Percentiles rank a stretch among this genome's conserved stretches.
Conservation (phyloP, 2,113 vertebrate species). For the Budorcas taxicolor region DNA sequence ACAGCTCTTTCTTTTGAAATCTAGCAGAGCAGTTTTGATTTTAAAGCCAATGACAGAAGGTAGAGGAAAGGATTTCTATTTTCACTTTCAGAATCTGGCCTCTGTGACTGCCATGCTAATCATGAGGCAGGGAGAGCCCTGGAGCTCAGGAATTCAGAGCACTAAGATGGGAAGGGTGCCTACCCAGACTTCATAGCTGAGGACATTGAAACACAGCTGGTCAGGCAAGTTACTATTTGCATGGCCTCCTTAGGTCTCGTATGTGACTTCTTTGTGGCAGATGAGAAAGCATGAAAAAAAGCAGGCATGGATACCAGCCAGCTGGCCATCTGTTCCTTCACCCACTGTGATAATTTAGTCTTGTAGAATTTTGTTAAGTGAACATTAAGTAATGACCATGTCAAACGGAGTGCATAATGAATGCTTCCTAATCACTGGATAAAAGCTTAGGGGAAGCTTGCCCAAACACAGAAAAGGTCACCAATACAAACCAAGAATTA, state of each 20-base stretch:
- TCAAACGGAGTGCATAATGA: slow-evolving; percentile 56
- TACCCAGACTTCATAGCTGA: not conserved
- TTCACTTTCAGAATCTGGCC: not conserved
- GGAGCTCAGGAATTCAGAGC: not conserved
- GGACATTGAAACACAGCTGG: slow-evolving; percentile 16
- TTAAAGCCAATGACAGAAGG: not conserved
- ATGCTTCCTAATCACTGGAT: slow-evolving; percentile 55
- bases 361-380: slow-evolving; percentile 55
- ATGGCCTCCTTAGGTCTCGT: not conserved
- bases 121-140: not conserved
- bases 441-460: slow-evolving; percentile 33
- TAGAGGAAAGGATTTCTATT: not conserved
- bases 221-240: not conserved
- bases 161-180: not conserved
- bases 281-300: slow-evolving; percentile 54
- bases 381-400: slow-evolving; percentile 71
- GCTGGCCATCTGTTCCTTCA: slow-evolving; percentile 58
- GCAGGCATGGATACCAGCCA: slow-evolving; percentile 45
- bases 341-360: slow-evolving; percentile 70
- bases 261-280: slow-evolving; percentile 44
- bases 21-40: not conserved
- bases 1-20: not conserved
- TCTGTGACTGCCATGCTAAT: not conserved
- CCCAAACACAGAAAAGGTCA: slow-evolving; percentile 37
- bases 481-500: not conserved